A percentile compares a stretch with the other conserved stretches of the same genome.
phyloP scores from a whole-genome alignment of 2,888 invertebrate genomes.

The Chromoteleia sp. region DNA sequence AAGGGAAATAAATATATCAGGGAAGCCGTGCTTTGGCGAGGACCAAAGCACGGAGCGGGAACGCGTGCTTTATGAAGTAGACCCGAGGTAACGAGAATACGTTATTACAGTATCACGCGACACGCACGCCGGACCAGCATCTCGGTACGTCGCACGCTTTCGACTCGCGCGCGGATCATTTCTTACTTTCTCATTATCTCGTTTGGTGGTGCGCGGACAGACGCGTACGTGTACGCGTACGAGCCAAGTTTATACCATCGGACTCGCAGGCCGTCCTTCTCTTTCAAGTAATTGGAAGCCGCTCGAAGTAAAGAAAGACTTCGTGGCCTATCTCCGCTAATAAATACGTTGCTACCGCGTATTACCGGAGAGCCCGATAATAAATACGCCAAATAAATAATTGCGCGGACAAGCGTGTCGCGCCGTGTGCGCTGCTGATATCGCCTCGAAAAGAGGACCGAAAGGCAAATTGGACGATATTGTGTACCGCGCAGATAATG shows the following conservation, averaged over 20 bases:
- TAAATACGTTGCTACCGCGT: slow-evolving; percentile 81
- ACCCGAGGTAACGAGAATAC: slow-evolving; percentile 77
- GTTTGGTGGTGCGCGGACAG: slow-evolving; percentile 66
- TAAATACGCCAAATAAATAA: slow-evolving; percentile 79
- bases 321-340: slow-evolving; percentile 78
- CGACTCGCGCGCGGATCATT: slow-evolving; percentile 59
- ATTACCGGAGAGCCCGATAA: slow-evolving; percentile 76
- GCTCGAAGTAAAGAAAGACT: slow-evolving; percentile 72
- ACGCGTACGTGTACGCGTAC: slow-evolving; percentile 17
- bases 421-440: slow-evolving; percentile 32
- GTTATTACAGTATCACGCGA: slow-evolving; percentile 82
- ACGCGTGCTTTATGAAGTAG: slow-evolving; percentile 82
- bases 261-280: slow-evolving; percentile 31
- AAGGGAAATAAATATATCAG: slow-evolving; percentile 82
- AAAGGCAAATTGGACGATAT: slow-evolving; percentile 48
- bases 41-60: slow-evolving; percentile 22
- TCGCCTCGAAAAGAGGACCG: slow-evolving; percentile 14
- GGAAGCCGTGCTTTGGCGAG: slow-evolving; percentile 67
- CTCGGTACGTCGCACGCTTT: slow-evolving; percentile 66
- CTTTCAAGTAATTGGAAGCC: slow-evolving; percentile 77
- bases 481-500: slow-evolving; percentile 40
- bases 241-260: slow-evolving; percentile 29
- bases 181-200: slow-evolving; percentile 69
- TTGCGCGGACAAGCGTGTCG: slow-evolving; percentile 63
- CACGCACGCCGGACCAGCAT: slow-evolving; percentile 76